Conservation (phyloP, 2,888 invertebrate species). For the Agrochola lota region DNA sequence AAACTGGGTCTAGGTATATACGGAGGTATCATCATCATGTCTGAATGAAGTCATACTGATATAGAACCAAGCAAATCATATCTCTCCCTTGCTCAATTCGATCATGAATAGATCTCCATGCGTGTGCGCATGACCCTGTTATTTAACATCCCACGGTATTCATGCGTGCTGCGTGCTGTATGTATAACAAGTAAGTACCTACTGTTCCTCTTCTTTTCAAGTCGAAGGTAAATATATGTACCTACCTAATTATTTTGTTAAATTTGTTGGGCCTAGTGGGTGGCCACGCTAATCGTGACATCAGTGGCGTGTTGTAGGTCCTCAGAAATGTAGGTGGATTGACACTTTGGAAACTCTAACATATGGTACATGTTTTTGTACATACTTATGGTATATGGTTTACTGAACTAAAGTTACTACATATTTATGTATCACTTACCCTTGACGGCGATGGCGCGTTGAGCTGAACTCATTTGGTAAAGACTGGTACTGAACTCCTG, state of each 20-base stretch:
- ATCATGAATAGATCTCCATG: background rate
- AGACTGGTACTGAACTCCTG: background rate
- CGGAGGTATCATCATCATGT: background rate
- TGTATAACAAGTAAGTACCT: background rate
- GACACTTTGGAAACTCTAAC: no score
- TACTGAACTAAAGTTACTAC: background rate
- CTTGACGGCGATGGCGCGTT: background rate
- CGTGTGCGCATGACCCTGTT: background rate
- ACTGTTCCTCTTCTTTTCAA: background rate
- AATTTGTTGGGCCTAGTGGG: no score
- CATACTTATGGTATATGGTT: no score
- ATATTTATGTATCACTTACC: background rate
- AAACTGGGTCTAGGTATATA: background rate
- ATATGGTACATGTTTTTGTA: no score
- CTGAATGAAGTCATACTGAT: background rate
- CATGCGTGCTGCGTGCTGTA: background rate
- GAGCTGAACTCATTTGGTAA: background rate
- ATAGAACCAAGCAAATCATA: background rate
- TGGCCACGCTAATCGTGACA: no score
- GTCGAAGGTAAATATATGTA: no score
- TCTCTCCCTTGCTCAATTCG: background rate
- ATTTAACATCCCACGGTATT: constrained; percentile 1
- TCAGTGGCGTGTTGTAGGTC: no score
- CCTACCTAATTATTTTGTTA: no score
- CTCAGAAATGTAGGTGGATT: no score